Base-by-base conservation (phyloP, 2,797 vertebrate genomes). In the Sebastolobus altivelis region DNA sequence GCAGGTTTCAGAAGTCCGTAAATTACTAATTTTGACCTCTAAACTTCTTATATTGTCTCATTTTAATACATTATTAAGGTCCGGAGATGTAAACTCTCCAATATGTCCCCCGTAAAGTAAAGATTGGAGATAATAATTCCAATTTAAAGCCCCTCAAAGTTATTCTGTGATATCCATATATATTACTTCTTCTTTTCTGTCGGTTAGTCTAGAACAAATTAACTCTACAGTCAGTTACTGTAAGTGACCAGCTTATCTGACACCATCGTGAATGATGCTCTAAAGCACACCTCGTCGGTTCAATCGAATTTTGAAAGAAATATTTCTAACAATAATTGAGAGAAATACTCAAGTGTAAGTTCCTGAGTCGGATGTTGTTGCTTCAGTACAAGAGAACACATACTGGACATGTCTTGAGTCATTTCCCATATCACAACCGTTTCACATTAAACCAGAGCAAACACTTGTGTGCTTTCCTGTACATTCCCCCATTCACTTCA, bases 391-490 rank as follows among this genome's bases (percentile, higher is more conserved):
- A 46, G 13, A 31, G 27, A 70, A 69, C 11, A 59, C 22, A 55
- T 49, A 75, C 27, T 72, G 8, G 77, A 54, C 4, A 54, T 22
- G 52, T 72, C 29, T 35, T 37, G 74, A 81, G 75, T 86, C 86
- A 84, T 81, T 87, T 86, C 87, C 80, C 16, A 18, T 25, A 82
- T 59, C 62, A 54, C 29, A 61, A 25, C 6, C 27, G 16, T 63
- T 87, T 89, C 75, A 59, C 62, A 46, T 61, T 27, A 88, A 85
- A 72, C 55, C 60, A 56, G 18, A 29, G 29, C 7, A 68, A 68
- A 74, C n/a, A 14, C 29, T 14, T 22, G 16, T 46, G 54, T 72
- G 5, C 31, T 65, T 61, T 61, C 43, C 59, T 75, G 80, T 79
- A 52, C 78, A 77, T 80, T 75, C 59, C 86, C 77, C 77, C 77